These are phyloP conservation scores for Ibidorhyncha struthersii DNA, from an alignment of 2,113 vertebrate genomes.

Conservation along the genomic window DNA sequence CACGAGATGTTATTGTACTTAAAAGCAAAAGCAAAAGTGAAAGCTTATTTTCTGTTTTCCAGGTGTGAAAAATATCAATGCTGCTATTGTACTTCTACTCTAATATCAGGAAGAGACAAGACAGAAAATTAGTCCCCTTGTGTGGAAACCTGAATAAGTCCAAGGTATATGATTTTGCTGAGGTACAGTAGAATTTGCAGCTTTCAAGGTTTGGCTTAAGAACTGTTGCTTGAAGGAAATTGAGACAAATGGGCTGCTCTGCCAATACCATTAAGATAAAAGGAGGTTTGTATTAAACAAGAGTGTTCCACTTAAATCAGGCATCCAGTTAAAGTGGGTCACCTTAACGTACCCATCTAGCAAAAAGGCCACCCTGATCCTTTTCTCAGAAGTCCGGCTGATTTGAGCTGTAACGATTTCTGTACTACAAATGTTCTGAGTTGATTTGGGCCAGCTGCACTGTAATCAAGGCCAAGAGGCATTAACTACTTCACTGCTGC, in stretches of 20 bases:
- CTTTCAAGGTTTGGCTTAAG: neutral
- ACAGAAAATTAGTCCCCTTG: neutral
- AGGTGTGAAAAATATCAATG: neutral
- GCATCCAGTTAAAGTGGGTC: neutral
- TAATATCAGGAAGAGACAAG: neutral
- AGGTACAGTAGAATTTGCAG: neutral
- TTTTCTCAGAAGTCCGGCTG: neutral
- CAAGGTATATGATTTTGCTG: neutral
- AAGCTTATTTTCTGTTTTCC: neutral
- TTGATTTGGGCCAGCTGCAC: neutral
- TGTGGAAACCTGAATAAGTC: neutral
- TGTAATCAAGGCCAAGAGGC: neutral
- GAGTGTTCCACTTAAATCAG: constrained; percentile 27
- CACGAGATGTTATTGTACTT: neutral
- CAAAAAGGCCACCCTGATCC: neutral
- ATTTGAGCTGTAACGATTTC: neutral
- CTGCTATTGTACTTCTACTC: neutral
- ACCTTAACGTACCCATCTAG: neutral
- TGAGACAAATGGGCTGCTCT: constrained; percentile 54
- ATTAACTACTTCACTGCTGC: constrained; percentile 19
- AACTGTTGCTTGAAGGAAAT: constrained; percentile 27
- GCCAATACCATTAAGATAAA: constrained; percentile 37
- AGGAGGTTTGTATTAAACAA: constrained; percentile 32
- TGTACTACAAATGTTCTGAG: neutral
- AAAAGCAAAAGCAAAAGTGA: neutral